Conservation (phyloP, 2,888 invertebrate genomes). For the Eulithis testata region DNA sequence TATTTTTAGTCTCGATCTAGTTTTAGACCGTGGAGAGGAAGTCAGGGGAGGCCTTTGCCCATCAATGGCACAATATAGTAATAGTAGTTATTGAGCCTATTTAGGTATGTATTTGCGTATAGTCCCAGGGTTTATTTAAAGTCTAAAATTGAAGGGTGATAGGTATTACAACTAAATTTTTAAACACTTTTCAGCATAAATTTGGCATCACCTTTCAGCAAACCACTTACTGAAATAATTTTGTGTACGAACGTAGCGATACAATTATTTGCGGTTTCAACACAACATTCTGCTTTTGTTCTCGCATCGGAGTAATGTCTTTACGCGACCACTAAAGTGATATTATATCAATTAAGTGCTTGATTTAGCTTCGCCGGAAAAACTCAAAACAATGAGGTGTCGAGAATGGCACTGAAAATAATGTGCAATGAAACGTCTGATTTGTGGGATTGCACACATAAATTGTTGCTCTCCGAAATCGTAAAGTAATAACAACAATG, state of each 20-base stretch:
- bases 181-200: constrained; percentile 49
- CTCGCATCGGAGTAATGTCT: constrained; percentile 69
- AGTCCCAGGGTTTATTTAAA: no score
- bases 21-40: no score
- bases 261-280: constrained; percentile 77
- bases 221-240: constrained; percentile 66
- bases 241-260: constrained; percentile 62
- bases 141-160: neutral
- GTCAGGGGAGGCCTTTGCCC: no score
- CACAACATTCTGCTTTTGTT: constrained; percentile 78
- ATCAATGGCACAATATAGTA: no score
- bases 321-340: constrained; percentile 76
- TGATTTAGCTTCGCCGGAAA: constrained; percentile 76
- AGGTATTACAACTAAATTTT: neutral
- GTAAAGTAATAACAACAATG: constrained; percentile 46
- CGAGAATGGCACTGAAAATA: constrained; percentile 72
- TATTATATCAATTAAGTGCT: constrained; percentile 79
- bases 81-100: no score
- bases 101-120: no score
- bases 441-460: constrained; percentile 61
- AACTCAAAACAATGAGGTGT: constrained; percentile 79
- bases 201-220: constrained; percentile 56
- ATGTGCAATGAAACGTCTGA: constrained; percentile 72
- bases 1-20: no score
- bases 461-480: constrained; percentile 47